These are phyloP conservation scores for Hyles lineata DNA, from an alignment of 2,888 invertebrate genomes.

Conservation along the genomic window DNA sequence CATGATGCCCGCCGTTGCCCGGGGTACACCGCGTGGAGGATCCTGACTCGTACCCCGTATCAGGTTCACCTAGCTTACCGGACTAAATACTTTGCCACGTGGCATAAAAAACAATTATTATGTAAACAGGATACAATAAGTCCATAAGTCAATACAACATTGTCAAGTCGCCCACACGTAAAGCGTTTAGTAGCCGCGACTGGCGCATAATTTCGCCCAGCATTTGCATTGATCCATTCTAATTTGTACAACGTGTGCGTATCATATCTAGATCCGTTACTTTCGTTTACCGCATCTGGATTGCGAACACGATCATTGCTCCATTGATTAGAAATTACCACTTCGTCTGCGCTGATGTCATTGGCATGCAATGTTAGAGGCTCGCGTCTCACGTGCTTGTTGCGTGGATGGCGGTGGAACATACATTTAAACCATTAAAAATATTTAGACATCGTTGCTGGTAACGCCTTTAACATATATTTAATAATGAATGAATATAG, in stretches of 20 bases:
- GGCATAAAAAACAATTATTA: constrained; percentile 4
- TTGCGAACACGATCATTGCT: constrained; percentile 61
- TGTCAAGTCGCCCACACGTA: constrained; percentile 13
- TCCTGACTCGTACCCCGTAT: no score
- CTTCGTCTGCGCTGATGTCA: constrained; percentile 67
- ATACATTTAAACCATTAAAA: no score
- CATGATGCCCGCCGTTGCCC: no score
- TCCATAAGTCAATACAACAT: constrained; percentile 11
- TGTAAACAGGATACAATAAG: constrained; percentile 23
- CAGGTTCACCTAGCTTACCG: neutral
- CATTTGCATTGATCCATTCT: constrained; percentile 40
- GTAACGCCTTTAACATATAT: no score
- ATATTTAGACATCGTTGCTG: no score
- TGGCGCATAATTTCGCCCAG: constrained; percentile 37
- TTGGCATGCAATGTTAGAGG: constrained; percentile 39
- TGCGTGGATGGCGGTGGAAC: neutral
- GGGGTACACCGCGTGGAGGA: no score
- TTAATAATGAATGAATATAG: no score
- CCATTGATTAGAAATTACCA: constrained; percentile 75
- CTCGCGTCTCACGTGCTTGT: constrained; percentile 10
- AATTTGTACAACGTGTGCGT: constrained; percentile 54
- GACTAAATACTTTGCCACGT: neutral
- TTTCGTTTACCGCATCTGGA: constrained; percentile 67
- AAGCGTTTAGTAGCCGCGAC: constrained; percentile 3
- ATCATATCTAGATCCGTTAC: constrained; percentile 68